These are phyloP conservation scores for Montipora capitata DNA, from an alignment of 92 coral and sea anemone genomes.

Conservation along the genomic window DNA sequence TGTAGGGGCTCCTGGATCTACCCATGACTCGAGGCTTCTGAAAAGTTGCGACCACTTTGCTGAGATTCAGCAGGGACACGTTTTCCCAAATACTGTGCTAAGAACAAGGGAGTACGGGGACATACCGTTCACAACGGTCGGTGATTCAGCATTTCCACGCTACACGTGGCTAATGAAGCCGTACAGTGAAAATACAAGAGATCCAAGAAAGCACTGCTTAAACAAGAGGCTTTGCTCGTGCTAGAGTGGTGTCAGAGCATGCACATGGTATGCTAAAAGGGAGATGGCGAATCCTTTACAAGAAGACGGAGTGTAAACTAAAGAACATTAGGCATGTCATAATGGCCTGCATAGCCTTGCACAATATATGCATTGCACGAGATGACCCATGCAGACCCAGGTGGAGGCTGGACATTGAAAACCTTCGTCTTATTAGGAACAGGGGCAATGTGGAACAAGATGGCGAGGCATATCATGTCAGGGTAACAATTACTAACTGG, in stretches of 20 bases:
- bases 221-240: slow-evolving; percentile 76
- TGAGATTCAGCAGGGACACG: slow-evolving; percentile 69
- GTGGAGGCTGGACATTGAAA: slow-evolving; percentile 69
- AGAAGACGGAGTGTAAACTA: slow-evolving; percentile 79
- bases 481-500: slow-evolving; percentile 70
- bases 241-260: slow-evolving; percentile 80
- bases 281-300: slow-evolving; percentile 78
- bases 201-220: slow-evolving; percentile 63
- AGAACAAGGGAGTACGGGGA: slow-evolving; percentile 63
- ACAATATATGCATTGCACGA: slow-evolving; percentile 71
- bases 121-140: slow-evolving; percentile 73
- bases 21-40: slow-evolving; percentile 76
- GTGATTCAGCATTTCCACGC: slow-evolving; percentile 74
- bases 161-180: slow-evolving; percentile 74
- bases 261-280: slow-evolving; percentile 84
- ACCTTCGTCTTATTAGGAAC: slow-evolving; percentile 61
- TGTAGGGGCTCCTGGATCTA: slow-evolving; percentile 81
- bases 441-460: slow-evolving; percentile 51
- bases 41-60: slow-evolving; percentile 66
- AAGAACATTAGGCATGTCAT: slow-evolving; percentile 65
- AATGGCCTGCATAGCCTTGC: slow-evolving; percentile 80
- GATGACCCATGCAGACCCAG: slow-evolving; percentile 75
- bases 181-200: slow-evolving; percentile 61
- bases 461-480: slow-evolving; percentile 65
- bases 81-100: slow-evolving; percentile 66